Conservation (phyloP, 1,140 invertebrate species). For the Orchestia grillus region DNA sequence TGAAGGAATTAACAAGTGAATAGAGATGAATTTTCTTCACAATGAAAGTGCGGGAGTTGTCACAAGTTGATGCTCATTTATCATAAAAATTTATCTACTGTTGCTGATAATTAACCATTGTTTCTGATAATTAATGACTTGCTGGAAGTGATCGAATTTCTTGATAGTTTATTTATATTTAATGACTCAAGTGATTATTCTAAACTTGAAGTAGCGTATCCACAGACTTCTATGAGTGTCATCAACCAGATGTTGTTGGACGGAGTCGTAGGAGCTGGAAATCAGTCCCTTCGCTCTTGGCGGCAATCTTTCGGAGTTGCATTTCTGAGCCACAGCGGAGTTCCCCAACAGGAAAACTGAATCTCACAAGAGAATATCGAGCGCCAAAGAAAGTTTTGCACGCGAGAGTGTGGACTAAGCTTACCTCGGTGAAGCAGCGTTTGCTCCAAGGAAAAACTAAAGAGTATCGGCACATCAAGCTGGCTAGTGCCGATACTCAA, state of each 20-base stretch:
- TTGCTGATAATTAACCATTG: not conserved
- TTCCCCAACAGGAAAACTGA: not conserved
- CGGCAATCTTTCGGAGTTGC: not conserved
- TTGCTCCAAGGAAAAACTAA: not conserved
- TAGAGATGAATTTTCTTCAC: no score
- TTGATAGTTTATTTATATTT: not conserved
- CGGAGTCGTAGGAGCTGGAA: not conserved
- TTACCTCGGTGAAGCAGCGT: not conserved
- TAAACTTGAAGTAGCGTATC: not conserved
- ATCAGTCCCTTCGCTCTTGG: not conserved
- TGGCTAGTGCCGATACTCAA: not conserved
- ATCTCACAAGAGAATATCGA: no score
- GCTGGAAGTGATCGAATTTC: not conserved
- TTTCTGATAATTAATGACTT: not conserved
- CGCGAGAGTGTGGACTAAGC: no score
- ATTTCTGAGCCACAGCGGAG: not conserved
- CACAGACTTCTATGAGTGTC: not conserved
- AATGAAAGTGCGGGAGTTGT: no score
- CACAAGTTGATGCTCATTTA: no score
- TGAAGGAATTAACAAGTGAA: no score
- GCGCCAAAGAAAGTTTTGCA: no score
- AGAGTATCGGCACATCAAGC: not conserved
- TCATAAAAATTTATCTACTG: not conserved
- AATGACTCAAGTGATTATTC: not conserved
- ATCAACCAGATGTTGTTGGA: not conserved